Conservation (phyloP, 2,113 vertebrate species). For the Clinocottus analis region DNA sequence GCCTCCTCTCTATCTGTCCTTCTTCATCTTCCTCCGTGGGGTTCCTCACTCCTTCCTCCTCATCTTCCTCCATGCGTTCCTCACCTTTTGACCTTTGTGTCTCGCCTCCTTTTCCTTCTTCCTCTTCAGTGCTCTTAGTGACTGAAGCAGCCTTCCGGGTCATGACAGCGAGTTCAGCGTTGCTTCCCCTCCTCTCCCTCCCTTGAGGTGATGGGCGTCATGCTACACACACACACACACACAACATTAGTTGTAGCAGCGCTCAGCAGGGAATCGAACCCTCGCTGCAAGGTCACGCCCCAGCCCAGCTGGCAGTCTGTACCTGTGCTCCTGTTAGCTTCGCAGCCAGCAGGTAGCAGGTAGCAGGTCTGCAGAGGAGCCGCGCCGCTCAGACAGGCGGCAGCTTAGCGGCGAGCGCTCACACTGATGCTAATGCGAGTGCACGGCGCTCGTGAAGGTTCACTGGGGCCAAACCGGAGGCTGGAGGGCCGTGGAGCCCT, state of each 20-base stretch:
- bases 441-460: constrained; percentile 29
- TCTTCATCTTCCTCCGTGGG: constrained; percentile 8
- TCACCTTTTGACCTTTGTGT: constrained; percentile 16
- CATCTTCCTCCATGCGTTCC: not conserved
- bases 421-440: constrained; percentile 48
- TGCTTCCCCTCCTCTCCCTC: constrained; percentile 10
- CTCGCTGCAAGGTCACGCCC: constrained; percentile 32
- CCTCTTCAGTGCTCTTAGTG: not conserved
- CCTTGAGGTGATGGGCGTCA: constrained; percentile 29
- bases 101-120: not conserved
- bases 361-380: constrained; percentile 43
- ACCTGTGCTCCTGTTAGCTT: constrained; percentile 36
- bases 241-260: constrained; percentile 20
- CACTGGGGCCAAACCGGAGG: constrained; percentile 32
- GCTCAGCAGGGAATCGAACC: constrained; percentile 21
- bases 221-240: constrained; percentile 14
- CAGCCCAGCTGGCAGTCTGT: constrained; percentile 48
- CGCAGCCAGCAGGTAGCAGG: constrained; percentile 44
- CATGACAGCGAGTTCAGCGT: constrained; percentile 44
- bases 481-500: constrained; percentile 20
- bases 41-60: not conserved
- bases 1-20: constrained; percentile 15
- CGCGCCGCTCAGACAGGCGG: constrained; percentile 41
- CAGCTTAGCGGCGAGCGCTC: constrained; percentile 31
- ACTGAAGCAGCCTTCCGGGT: constrained; percentile 26